Base-by-base conservation (phyloP, 2,113 vertebrate species). In the Vireo altiloquus region DNA sequence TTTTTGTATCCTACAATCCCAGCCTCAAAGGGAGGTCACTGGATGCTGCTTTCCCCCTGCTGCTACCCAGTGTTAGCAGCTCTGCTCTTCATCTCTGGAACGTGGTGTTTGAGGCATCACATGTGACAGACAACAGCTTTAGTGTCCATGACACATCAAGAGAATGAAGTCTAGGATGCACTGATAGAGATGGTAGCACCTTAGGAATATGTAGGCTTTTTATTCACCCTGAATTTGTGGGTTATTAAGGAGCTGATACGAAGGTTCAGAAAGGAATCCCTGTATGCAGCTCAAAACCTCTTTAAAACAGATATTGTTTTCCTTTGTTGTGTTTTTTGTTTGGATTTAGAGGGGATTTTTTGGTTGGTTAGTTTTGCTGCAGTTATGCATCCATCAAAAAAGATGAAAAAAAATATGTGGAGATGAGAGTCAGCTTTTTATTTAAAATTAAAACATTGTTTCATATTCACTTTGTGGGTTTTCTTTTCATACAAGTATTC, bases 1-100 rank as follows among this genome's bases (percentile, higher is more conserved):
- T 7, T 69, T 15, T 46, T 7, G 2, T 10, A 9, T 44, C 19
- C 4, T 6, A n/a, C 2, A 4, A 30, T 33, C 22, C 1, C 3
- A 74, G 25, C 42, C 46, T 94, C 59, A 39, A n/a, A 84, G n/a
- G 33, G 23, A 77, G 6, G 8, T 60, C 7, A 1, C n/a, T 61
- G 54, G 12, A 6, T 53, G 11, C 20, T 24, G 2, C 8, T 17
- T 8, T 25, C 25, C 11, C 54, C 11, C 30, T 65, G 9, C 30
- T 56, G n/a, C n/a, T 72, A 7, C 31, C 19, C 15, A 7, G 10
- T 5, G 23, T 17, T 49, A 61, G 2, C 42, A 25, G 53, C 31
- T 59, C 47, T 27, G 52, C 50, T 22, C 16, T 61, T 47, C 7
- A 6, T 40, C 65, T 80, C 50, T 65, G 54, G 11, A 49, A 28